Evolutionary conservation across 2,113 vertebrate genomes (phyloP), one percentile per base, ranked within the genome.

Genomic region (Ceyx cyanopectus): DNA sequence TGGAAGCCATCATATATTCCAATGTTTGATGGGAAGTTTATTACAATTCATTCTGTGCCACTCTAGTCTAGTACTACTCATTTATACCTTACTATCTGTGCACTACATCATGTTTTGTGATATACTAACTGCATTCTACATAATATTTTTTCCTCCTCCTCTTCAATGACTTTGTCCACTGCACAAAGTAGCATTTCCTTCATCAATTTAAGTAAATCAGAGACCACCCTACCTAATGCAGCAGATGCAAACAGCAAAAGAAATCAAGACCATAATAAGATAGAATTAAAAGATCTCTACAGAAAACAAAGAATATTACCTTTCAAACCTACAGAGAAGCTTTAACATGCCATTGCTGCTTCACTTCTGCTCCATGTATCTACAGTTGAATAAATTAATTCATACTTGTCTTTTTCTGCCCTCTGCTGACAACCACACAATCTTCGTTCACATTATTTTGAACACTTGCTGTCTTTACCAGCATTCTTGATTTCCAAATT

Each of bases 341-440:
- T 81, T 50, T 84, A 90, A 88, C 13, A 27, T 11, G 14, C 14
- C 12, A 57, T 3, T 29, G 29, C 15, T 63, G 18, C 43, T 67
- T 78, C 58, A 58, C 8, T 85, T 83, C 62, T 45, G 34, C 9
- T 86, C 48, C 67, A 40, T 1, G 0, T 9, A 83, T 10, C 51
- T 27, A 51, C 54, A 81, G 32, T 3, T 60, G 23, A 89, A 26
- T 12, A 60, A 69, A 22, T 26, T 54, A 65, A 21, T 61, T 41
- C 8, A 29, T 10, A 45, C 10, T n/a, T 60, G 89, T 77, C 58
- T 78, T 68, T 54, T 91, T 85, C 90, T 93, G 92, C 94, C 96
- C 91, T 93, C 94, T 96, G 48, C 81, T 95, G 95, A 87, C 66
- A 89, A 62, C 11, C 34, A 70, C 51, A 58, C 41, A 20, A 65